Percentiles rank a stretch among this genome's conserved stretches.
phyloP scores from a whole-genome alignment of 2,888 invertebrate genomes.

The Drosophila multiciliata region DNA sequence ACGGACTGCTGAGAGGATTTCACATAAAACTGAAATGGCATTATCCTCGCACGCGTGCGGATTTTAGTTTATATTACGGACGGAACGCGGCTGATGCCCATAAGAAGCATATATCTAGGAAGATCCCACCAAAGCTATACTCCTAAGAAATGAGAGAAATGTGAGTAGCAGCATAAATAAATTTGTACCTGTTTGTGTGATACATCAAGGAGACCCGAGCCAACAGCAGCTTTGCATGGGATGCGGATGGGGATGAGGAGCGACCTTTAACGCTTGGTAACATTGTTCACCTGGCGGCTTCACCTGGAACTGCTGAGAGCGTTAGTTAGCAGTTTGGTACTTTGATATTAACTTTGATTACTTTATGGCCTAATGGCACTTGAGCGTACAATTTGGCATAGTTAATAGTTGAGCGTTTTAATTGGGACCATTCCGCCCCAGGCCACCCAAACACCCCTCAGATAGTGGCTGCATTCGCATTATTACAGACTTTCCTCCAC shows the following conservation, averaged over 20 bases:
- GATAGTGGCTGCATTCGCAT: not conserved
- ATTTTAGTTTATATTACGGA: conserved; percentile 81
- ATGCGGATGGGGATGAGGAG: not conserved
- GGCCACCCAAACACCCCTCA: not conserved
- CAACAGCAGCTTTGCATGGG: not conserved
- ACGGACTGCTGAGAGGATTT: conserved; percentile 75
- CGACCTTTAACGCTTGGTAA: conserved; percentile 9
- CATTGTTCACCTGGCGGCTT: conserved; percentile 67
- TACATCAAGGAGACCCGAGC: conserved; percentile 59
- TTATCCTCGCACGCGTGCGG: conserved; percentile 81
- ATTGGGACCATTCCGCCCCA: not conserved
- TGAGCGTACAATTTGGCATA: conserved; percentile 77
- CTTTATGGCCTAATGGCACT: conserved; percentile 80
- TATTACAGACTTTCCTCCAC: not conserved
- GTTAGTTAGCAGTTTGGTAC: conserved; percentile 78
- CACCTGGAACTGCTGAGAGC: conserved; percentile 59
- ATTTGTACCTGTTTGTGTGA: conserved; percentile 78
- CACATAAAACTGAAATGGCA: conserved; percentile 81
- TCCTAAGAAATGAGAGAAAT: not conserved
- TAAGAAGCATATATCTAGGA: conserved; percentile 52
- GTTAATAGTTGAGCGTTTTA: conserved; percentile 55
- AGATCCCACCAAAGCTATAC: not conserved
- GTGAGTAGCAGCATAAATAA: conserved; percentile 67
- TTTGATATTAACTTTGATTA: conserved; percentile 78
- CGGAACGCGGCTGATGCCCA: conserved; percentile 68